Evolutionary conservation across 2,797 vertebrate species (phyloP).

Genomic region (Aulostomus chinensis): DNA sequence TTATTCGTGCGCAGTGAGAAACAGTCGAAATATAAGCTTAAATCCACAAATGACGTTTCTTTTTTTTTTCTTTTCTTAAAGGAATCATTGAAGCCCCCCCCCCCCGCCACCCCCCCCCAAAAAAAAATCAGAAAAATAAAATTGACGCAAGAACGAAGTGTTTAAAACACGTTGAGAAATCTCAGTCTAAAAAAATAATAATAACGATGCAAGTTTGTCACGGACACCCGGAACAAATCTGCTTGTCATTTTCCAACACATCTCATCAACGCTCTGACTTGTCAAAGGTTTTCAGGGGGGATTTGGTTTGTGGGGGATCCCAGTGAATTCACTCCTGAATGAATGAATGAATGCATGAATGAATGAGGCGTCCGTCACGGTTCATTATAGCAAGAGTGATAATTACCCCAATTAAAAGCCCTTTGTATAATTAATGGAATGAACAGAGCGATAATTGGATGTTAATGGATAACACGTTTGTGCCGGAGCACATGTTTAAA

Average conservation of each 20-base stretch:
- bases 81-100: too few relatives aligned
- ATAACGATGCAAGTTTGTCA: too few relatives aligned
- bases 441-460: slow-evolving; percentile 93
- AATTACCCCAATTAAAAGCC: slow-evolving; percentile 97
- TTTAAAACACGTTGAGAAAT: too few relatives aligned
- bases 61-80: too few relatives aligned
- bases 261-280: slow-evolving; percentile 57
- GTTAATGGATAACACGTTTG: slow-evolving; percentile 96
- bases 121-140: too few relatives aligned
- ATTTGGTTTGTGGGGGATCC: slow-evolving; percentile 79
- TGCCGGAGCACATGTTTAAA: slow-evolving; percentile 64
- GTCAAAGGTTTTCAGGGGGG: slow-evolving; percentile 68
- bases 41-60: too few relatives aligned
- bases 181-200: too few relatives aligned
- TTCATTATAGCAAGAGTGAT: slow-evolving; percentile 91
- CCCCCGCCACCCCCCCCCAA: too few relatives aligned
- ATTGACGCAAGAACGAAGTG: too few relatives aligned
- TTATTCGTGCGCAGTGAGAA: too few relatives aligned
- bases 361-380: slow-evolving; percentile 87
- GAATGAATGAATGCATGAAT: slow-evolving; percentile 79
- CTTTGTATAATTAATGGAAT: slow-evolving; percentile 98
- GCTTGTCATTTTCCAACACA: slow-evolving; percentile 57
- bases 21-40: too few relatives aligned
- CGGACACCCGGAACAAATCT: slow-evolving; percentile 48
- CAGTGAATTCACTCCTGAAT: slow-evolving; percentile 53